Conservation (phyloP, 2,888 invertebrate species). For the Cheilosia soror region DNA sequence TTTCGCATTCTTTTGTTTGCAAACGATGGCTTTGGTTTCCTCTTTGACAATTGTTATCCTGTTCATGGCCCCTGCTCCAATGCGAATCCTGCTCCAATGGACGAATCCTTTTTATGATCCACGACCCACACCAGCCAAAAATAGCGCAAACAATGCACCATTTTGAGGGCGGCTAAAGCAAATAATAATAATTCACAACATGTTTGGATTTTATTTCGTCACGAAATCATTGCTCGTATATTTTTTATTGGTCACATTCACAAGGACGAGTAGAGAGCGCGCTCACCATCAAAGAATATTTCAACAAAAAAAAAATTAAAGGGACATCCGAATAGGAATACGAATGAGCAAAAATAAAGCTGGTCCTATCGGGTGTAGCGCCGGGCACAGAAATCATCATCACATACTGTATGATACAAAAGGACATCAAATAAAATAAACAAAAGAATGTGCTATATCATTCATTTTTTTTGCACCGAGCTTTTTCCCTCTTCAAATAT, state of each 20-base stretch:
- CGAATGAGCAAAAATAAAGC: slow-evolving; percentile 24
- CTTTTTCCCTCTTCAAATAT: slow-evolving; percentile 9
- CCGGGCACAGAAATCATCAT: slow-evolving; percentile 51
- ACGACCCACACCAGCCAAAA: slow-evolving; percentile 5
- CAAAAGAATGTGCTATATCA: slow-evolving; percentile 50
- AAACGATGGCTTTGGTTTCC: slow-evolving; percentile 47
- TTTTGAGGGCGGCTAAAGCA: slow-evolving; percentile 48
- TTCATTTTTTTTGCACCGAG: slow-evolving; percentile 16
- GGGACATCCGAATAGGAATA: slow-evolving; percentile 34
- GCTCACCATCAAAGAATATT: not conserved
- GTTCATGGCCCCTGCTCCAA: not conserved
- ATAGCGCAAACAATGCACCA: slow-evolving; percentile 38
- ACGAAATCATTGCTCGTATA: slow-evolving; percentile 74
- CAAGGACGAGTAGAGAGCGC: slow-evolving; percentile 15
- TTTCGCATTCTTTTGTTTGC: slow-evolving; percentile 50
- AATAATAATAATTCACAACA: slow-evolving; percentile 75
- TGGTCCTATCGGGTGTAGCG: not conserved
- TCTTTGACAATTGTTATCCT: slow-evolving; percentile 54
- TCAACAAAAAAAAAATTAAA: slow-evolving; percentile 4
- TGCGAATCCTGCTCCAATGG: slow-evolving; percentile 21
- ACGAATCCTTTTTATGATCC: slow-evolving; percentile 56
- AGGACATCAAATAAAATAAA: slow-evolving; percentile 58
- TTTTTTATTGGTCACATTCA: slow-evolving; percentile 52
- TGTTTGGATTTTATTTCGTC: slow-evolving; percentile 74
- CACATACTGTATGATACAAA: slow-evolving; percentile 53